A percentile compares a stretch with the other conserved stretches of the same genome.
phyloP scores from a whole-genome alignment of 2,888 invertebrate genomes.

The Polylopha cassiicola region DNA sequence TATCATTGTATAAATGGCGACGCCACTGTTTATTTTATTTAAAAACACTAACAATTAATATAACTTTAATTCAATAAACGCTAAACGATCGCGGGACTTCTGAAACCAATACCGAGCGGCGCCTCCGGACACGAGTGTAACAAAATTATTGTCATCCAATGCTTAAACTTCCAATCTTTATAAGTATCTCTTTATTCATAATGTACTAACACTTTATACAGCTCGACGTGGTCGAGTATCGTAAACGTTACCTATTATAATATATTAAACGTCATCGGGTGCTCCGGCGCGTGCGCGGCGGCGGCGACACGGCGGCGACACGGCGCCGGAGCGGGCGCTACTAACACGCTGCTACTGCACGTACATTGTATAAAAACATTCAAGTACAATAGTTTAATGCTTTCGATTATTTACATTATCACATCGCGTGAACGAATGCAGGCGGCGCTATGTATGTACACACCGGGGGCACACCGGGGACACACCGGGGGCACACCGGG shows the following conservation, averaged over 20 bases:
- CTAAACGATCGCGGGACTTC: conserved; percentile 13
- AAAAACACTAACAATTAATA: conserved; percentile 17
- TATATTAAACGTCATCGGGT: too few species aligned
- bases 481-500: too few species aligned
- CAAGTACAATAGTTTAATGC: conserved; percentile 42
- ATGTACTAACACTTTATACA: conserved; percentile 62
- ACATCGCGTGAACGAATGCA: conserved; percentile 48
- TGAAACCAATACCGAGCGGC: conserved; percentile 8
- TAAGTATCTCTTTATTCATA: conserved; percentile 50
- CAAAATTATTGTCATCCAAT: conserved; percentile 77
- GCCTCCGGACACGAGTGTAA: conserved; percentile 46
- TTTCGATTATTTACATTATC: conserved; percentile 60
- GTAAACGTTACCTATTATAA: conserved; percentile 27
- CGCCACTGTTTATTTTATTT: conserved; percentile 12
- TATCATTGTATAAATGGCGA: conserved; percentile 36
- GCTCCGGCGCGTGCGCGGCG: too few species aligned
- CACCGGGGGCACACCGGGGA: background rate
- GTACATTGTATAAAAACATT: conserved; percentile 60
- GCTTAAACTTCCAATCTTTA: conserved; percentile 66
- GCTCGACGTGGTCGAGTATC: conserved; percentile 48
- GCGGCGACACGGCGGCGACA: conserved; percentile 37
- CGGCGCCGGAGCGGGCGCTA: conserved; percentile 30
- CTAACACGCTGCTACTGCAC: conserved; percentile 34
- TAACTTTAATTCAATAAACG: conserved; percentile 17
- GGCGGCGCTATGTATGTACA: conserved; percentile 31